Conservation (phyloP, 2,888 invertebrate species). For the Plebejus argus region DNA sequence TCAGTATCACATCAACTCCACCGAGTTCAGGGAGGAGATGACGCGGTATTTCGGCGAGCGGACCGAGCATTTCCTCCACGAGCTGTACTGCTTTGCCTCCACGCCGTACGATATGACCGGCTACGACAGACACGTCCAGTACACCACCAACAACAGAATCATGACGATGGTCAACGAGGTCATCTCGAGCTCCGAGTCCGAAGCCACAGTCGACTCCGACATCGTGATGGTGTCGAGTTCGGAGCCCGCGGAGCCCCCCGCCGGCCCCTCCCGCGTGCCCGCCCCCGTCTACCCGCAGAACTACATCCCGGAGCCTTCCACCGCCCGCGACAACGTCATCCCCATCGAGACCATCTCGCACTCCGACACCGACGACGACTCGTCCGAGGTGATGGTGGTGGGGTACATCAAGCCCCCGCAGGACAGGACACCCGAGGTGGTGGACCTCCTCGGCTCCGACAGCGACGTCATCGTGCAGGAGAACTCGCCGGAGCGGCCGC, state of each 20-base stretch:
- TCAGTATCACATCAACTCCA: slow-evolving; percentile 83
- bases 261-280: slow-evolving; percentile 51
- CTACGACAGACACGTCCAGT: slow-evolving; percentile 87
- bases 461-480: slow-evolving; percentile 73
- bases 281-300: slow-evolving; percentile 57
- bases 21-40: slow-evolving; percentile 86
- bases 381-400: slow-evolving; percentile 82
- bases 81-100: slow-evolving; percentile 91
- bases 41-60: slow-evolving; percentile 85
- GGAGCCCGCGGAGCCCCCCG: slow-evolving; percentile 51
- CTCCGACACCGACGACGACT: slow-evolving; percentile 73
- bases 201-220: slow-evolving; percentile 63
- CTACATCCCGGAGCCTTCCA: slow-evolving; percentile 54
- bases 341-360: slow-evolving; percentile 74
- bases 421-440: slow-evolving; percentile 84
- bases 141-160: slow-evolving; percentile 79
- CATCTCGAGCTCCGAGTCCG: slow-evolving; percentile 65
- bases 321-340: slow-evolving; percentile 54
- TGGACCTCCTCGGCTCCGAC: slow-evolving; percentile 81
- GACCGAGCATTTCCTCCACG: slow-evolving; percentile 94
- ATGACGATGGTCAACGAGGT: slow-evolving; percentile 81
- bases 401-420: slow-evolving; percentile 84
- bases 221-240: slow-evolving; percentile 64
- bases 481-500: slow-evolving; percentile 47
- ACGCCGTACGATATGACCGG: slow-evolving; percentile 93